phyloP scores from a whole-genome alignment of 2,113 vertebrate species.

The Pygoscelis adeliae region DNA sequence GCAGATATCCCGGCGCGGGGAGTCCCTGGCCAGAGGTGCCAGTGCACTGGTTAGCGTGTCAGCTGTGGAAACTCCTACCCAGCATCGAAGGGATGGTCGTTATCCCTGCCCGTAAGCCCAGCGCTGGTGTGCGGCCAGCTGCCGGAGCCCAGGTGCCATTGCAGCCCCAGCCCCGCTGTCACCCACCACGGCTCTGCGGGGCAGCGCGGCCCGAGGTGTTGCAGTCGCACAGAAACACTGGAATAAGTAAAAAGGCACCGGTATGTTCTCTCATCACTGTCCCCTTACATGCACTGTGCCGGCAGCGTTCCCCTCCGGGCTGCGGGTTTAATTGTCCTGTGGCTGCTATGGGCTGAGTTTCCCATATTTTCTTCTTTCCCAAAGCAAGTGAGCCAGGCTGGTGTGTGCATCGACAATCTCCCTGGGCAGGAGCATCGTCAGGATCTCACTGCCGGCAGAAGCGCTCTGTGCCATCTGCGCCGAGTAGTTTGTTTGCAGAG shows the following conservation, averaged over 20 bases:
- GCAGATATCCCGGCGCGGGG: accelerated
- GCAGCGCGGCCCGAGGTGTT: accelerated
- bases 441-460: not conserved
- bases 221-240: not conserved
- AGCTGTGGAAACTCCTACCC: not conserved
- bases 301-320: accelerated
- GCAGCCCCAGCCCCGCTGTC: not conserved
- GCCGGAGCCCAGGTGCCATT: not conserved
- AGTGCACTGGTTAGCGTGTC: accelerated
- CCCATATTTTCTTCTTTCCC: not conserved
- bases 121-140: not conserved
- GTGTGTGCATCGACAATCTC: accelerated
- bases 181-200: not conserved
- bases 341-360: accelerated
- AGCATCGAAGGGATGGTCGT: accelerated
- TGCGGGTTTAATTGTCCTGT: accelerated
- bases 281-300: accelerated
- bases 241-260: not conserved
- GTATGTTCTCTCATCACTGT: accelerated
- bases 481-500: conserved; percentile 7
- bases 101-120: accelerated
- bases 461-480: not conserved
- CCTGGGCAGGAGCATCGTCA: not conserved
- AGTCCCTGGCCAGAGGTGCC: not conserved
- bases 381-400: not conserved